Evolutionary conservation across 1,140 invertebrate species (phyloP).

Genomic region (Lithobius niger): DNA sequence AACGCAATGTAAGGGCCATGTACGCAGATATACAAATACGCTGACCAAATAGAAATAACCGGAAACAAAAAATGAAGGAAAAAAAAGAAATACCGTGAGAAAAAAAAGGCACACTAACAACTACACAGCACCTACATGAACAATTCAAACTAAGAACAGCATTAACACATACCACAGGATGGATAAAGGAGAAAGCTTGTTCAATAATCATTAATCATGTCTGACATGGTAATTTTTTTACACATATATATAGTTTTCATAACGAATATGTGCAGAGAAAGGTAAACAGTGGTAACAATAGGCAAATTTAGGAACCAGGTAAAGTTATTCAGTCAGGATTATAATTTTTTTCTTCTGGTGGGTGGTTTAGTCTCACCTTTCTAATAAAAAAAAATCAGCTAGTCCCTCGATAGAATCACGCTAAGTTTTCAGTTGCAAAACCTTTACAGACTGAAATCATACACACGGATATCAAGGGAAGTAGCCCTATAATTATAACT

Average conservation of each 20-base stretch:
- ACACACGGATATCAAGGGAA: too few species aligned
- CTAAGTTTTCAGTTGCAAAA: too few species aligned
- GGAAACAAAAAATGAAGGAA: too few species aligned
- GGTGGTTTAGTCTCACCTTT: too few species aligned
- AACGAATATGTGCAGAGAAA: conserved; percentile 5
- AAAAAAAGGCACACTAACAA: conserved; percentile 7
- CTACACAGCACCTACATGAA: conserved; percentile 1
- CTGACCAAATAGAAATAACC: too few species aligned
- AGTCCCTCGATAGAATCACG: background rate
- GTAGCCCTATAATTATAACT: too few species aligned
- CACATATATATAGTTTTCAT: background rate
- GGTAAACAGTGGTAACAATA: conserved; percentile 2
- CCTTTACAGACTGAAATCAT: too few species aligned
- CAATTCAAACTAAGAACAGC: background rate
- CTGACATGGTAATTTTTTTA: background rate
- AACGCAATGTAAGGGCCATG: too few species aligned
- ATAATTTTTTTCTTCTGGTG: too few species aligned
- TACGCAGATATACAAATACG: too few species aligned
- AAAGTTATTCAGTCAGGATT: background rate
- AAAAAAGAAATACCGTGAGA: too few species aligned
- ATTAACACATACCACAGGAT: background rate
- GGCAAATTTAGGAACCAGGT: conserved; percentile 9
- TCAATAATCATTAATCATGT: background rate
- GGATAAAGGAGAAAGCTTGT: background rate
- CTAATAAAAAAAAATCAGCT: background rate